Percentiles rank a stretch among this genome's conserved stretches.
Evolutionary conservation across 37 sponge, comb jelly and placozoan species (phyloP).

Genomic region (Aplysina aerophoba): DNA sequence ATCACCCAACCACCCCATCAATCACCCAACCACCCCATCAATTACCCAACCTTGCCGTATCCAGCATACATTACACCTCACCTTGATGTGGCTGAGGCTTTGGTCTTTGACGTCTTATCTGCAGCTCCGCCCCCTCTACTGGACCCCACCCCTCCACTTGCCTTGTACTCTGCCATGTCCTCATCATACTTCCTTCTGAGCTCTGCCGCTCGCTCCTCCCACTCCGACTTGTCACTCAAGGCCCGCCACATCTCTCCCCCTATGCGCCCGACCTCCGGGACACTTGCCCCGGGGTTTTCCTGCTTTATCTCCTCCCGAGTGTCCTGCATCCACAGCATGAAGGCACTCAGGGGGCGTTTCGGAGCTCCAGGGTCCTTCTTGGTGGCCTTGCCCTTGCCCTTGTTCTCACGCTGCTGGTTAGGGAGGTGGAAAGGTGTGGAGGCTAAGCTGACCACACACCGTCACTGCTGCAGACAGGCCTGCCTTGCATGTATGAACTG

Average conservation of each 20-base stretch:
- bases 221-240: conserved; percentile 72
- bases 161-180: conserved; percentile 72
- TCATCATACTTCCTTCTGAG: conserved; percentile 59
- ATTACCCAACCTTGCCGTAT: too few species aligned
- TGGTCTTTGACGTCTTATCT: neutral
- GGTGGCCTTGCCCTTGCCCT: conserved; percentile 19
- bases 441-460: too few species aligned
- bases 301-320: conserved; percentile 68
- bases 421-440: too few species aligned
- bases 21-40: too few species aligned
- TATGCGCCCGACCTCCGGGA: conserved; percentile 84
- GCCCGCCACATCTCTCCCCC: conserved; percentile 91
- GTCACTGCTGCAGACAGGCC: too few species aligned
- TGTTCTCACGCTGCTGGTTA: too few species aligned
- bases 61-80: too few species aligned
- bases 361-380: conserved; percentile 92
- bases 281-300: conserved; percentile 60
- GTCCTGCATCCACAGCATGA: conserved; percentile 92
- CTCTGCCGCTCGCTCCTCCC: conserved; percentile 57
- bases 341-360: conserved; percentile 87
- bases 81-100: neutral
- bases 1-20: too few species aligned
- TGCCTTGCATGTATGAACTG: too few species aligned
- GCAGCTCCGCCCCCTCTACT: conserved; percentile 21
- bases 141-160: neutral